These are phyloP conservation scores for Adineta ricciae DNA, from an alignment of 2,888 invertebrate genomes.

Conservation along the genomic window DNA sequence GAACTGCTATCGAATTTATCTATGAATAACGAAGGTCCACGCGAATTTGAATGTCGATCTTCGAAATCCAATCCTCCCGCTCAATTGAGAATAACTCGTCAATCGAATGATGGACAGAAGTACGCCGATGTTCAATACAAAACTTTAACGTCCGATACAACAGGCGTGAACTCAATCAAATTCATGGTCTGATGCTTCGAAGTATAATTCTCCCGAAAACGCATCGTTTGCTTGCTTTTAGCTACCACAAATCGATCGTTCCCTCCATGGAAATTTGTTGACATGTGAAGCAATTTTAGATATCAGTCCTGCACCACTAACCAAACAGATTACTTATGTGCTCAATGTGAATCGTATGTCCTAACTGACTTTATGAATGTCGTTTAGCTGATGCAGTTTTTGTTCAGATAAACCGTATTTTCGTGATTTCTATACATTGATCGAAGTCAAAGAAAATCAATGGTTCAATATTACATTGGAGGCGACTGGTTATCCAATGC, in stretches of 20 bases:
- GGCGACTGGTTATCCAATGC: constrained; percentile 28
- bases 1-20: not conserved
- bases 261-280: not conserved
- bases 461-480: constrained; percentile 26
- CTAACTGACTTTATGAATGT: too few relatives aligned
- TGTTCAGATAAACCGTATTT: not conserved
- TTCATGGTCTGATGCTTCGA: not conserved
- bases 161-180: not conserved
- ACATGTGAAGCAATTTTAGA: constrained; percentile 9
- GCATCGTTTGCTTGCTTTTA: not conserved
- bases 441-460: constrained; percentile 32
- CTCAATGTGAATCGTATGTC: constrained; percentile 8
- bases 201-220: too few relatives aligned
- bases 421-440: not conserved
- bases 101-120: not conserved
- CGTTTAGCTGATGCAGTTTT: too few relatives aligned
- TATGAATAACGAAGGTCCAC: not conserved
- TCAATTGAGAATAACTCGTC: not conserved
- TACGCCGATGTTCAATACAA: not conserved
- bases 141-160: not conserved
- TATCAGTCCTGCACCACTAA: not conserved
- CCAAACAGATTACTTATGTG: not conserved
- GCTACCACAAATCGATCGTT: not conserved
- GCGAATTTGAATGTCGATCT: constrained; percentile 25
- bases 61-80: constrained; percentile 30